Base-by-base conservation (phyloP, 2,113 vertebrate genomes). In the Pelmatolapia mariae region DNA sequence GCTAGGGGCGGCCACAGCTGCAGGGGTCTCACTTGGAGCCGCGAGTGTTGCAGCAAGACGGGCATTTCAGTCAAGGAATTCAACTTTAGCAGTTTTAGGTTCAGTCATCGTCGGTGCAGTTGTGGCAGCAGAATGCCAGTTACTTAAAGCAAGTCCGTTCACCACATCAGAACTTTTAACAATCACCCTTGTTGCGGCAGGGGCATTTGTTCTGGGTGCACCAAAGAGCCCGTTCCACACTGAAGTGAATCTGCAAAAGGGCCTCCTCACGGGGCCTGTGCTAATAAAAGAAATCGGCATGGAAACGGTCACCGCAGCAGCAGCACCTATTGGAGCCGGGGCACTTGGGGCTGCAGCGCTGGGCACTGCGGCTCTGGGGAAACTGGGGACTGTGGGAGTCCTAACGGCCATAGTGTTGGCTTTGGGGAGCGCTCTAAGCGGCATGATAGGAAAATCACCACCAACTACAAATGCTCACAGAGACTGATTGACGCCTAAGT, bases 221-320 rank as follows among this genome's bases (percentile, higher is more conserved):
- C 93, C 93, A 54, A 92, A 83, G 80, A 95, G 94, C 50, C 94
- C 90, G 1, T 94, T 94, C 79, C 81, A 93, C 87, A 94, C 90
- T 36, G 22, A 66, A 22, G 93, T 95, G 63, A 92, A 91, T 61
- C 84, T 96, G n/a, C 86, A 29, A 73, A 57, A 16, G 40, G 92
- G 89, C 59, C 88, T 78, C 13, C 89, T 95, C 89, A 89, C 53
- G 1, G 95, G 94, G 80, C 57, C 84, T 3, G 54, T 83, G 63
- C 11, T 95, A 86, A 92, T 95, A 88, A 89, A 88, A 90, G 92
- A 54, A 10, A 91, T 95, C 3, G 92, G 93, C 93, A 94, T 94
- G 93, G 95, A 95, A 89, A 94, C 94, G 1, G 88, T 95, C 85
- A 92, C 89, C 78, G 91, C 93, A 71, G 95, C 93, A 87, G 92